phyloP scores from a whole-genome alignment of 2,113 vertebrate species.

The Paramisgurnus dabryanus region DNA sequence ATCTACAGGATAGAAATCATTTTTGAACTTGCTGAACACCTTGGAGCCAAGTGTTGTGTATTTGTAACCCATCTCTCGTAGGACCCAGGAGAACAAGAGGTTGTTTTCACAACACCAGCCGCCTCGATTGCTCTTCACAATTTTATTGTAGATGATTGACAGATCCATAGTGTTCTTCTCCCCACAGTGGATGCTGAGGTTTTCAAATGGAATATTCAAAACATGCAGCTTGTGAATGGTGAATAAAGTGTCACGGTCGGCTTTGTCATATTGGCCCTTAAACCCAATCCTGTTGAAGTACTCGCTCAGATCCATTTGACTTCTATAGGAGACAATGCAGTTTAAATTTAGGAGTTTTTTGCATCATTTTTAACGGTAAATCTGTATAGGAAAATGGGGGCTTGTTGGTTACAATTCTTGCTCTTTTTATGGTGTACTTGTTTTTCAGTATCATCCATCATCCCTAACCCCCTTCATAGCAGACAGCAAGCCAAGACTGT shows the following conservation, averaged over 20 bases:
- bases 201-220: constrained; percentile 80
- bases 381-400: no score
- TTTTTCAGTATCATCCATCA: no score
- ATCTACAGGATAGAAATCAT: constrained; percentile 52
- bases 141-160: constrained; percentile 72
- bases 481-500: no score
- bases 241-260: constrained; percentile 76
- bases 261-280: constrained; percentile 60
- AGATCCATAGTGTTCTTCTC: constrained; percentile 73
- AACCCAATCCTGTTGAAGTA: constrained; percentile 87
- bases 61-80: constrained; percentile 79
- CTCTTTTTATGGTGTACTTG: no score
- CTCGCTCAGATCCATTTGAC: constrained; percentile 77
- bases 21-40: constrained; percentile 60
- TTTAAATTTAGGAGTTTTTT: background rate
- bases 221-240: constrained; percentile 77
- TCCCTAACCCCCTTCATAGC: no score
- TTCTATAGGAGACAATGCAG: constrained; percentile 18
- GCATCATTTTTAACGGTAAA: no score
- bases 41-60: constrained; percentile 67
- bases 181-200: constrained; percentile 85
- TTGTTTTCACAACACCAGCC: constrained; percentile 91
- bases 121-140: constrained; percentile 77
- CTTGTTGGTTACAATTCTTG: no score
- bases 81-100: constrained; percentile 79